These are phyloP conservation scores for Plecturocebus donacophilus DNA, from an alignment of 2,113 vertebrate species.

Conservation along the genomic window DNA sequence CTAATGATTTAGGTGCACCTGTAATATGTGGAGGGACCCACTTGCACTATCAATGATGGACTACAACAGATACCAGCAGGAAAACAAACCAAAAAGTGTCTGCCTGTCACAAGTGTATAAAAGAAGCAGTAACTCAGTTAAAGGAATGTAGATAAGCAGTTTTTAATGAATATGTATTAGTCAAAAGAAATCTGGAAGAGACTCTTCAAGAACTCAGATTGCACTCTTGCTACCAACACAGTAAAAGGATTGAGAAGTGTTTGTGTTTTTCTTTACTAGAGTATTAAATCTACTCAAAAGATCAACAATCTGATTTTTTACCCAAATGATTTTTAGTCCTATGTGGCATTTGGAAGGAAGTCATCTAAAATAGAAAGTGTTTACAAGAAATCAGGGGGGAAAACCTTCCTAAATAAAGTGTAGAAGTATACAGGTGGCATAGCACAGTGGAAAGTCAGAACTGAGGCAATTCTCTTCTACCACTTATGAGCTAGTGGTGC, in stretches of 20 bases:
- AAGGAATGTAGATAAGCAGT: conserved; percentile 43
- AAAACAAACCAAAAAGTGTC: conserved; percentile 5
- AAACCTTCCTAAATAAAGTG: neutral
- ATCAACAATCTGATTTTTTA: conserved; percentile 27
- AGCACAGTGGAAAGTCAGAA: neutral
- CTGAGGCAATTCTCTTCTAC: neutral
- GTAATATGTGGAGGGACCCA: neutral
- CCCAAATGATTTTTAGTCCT: conserved; percentile 26
- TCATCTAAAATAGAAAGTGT: conserved; percentile 30
- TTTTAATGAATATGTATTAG: conserved; percentile 59
- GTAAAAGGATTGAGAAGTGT: conserved; percentile 27
- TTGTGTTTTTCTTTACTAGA: neutral
- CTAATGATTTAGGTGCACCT: conserved; percentile 42
- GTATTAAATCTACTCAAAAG: conserved; percentile 37
- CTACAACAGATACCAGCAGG: conserved; percentile 62
- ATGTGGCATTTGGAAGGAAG: conserved; percentile 44
- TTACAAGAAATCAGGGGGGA: neutral
- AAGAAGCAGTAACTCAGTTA: conserved; percentile 43
- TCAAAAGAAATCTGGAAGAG: conserved; percentile 38
- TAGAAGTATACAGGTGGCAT: neutral
- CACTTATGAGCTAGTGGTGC: neutral
- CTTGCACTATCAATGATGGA: neutral
- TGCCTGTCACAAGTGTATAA: conserved; percentile 20
- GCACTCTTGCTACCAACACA: neutral
- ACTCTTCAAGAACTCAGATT: conserved; percentile 29